phyloP scores from a whole-genome alignment of 2,113 vertebrate genomes.

The Naja naja region DNA sequence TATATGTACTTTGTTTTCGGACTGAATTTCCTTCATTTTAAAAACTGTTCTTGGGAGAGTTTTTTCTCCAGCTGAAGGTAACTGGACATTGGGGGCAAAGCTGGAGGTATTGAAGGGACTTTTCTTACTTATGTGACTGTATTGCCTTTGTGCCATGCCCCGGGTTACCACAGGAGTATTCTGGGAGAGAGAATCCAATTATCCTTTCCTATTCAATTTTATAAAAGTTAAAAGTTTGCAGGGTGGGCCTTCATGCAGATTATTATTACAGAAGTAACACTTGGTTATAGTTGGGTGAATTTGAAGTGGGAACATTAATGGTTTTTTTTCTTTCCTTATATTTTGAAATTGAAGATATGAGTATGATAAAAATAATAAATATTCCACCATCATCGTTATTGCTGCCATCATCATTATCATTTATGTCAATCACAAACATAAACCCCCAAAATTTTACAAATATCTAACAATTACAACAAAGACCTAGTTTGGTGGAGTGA shows the following conservation, averaged over 20 bases:
- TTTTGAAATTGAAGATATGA: background rate
- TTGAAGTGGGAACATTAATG: background rate
- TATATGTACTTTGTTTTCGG: too few relatives aligned
- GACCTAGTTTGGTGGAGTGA: background rate
- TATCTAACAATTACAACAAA: constrained; percentile 21
- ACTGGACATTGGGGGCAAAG: too few relatives aligned
- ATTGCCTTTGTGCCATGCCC: too few relatives aligned
- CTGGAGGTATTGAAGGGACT: too few relatives aligned
- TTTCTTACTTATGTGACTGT: too few relatives aligned
- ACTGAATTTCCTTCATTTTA: too few relatives aligned
- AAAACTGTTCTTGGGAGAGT: too few relatives aligned
- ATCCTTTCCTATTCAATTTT: background rate
- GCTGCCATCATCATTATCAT: background rate
- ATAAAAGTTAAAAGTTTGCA: constrained; percentile 3
- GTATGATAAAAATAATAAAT: background rate
- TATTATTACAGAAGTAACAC: background rate
- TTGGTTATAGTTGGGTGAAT: background rate
- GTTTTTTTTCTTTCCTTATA: background rate
- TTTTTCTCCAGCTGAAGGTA: too few relatives aligned
- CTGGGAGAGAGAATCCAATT: background rate
- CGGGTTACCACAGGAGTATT: background rate
- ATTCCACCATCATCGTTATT: background rate
- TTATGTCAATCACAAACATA: background rate
- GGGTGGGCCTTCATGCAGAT: background rate
- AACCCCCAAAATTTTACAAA: background rate